Evolutionary conservation across 2,888 invertebrate species (phyloP).

Genomic region (Andrena bucephala): DNA sequence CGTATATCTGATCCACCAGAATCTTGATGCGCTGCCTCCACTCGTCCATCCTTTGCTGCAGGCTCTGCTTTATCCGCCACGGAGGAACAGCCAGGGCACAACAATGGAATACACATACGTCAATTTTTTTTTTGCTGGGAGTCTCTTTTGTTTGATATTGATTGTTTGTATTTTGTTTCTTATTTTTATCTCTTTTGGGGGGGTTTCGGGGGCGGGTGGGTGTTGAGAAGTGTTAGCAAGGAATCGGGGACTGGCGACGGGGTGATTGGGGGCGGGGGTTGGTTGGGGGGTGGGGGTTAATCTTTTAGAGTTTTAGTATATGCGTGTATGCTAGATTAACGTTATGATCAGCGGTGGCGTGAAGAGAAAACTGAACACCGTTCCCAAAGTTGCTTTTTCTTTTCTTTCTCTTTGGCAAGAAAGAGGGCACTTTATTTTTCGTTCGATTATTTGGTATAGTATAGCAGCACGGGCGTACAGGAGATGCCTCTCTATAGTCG

Average conservation of each 20-base stretch:
- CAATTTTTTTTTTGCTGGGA: conserved; percentile 62
- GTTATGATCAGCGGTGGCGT: conserved; percentile 37
- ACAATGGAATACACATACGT: conserved; percentile 74
- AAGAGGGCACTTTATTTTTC: conserved; percentile 47
- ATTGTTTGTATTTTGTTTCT: conserved; percentile 7
- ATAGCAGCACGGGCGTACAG: conserved; percentile 12
- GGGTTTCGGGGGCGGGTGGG: neutral
- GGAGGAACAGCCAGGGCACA: conserved; percentile 84
- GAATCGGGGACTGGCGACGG: neutral
- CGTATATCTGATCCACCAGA: conserved; percentile 90
- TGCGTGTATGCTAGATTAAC: conserved; percentile 46
- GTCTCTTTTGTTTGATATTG: conserved; percentile 33
- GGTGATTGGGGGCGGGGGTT: neutral
- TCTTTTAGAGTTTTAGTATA: conserved; percentile 24
- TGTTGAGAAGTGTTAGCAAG: neutral
- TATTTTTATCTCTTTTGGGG: neutral
- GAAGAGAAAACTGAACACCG: conserved; percentile 31
- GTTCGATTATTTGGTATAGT: conserved; percentile 3
- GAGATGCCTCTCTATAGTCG: conserved; percentile 35
- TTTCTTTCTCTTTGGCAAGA: conserved; percentile 17
- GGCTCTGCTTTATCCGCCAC: conserved; percentile 87
- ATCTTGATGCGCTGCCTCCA: conserved; percentile 90
- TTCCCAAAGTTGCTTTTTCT: conserved; percentile 17
- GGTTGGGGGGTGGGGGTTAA: neutral
- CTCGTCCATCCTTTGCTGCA: conserved; percentile 88